Base-by-base conservation (phyloP, 1,140 invertebrate species). In the Pseudomyrmex pallidus region DNA sequence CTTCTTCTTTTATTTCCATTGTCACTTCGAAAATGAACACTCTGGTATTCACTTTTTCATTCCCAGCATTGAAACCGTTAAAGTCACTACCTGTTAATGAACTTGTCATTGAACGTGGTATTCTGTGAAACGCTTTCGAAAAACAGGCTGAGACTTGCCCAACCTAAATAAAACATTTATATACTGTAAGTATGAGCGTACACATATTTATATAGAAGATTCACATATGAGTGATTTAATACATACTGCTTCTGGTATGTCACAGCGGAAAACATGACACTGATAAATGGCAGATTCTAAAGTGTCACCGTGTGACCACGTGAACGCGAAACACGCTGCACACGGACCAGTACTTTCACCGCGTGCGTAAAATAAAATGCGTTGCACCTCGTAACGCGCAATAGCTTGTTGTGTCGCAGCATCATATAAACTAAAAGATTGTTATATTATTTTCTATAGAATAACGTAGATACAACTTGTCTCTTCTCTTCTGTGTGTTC, bases 231-330 rank as follows among this genome's bases (percentile, higher is more conserved):
- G 96, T 56, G 25, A 56, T 13, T 0, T 25, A 59, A 50, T 85
- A 97, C 97, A 95, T 96, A 99, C 98, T n/a, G 98, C 98, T 95
- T 99, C 98, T n/a, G 97, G 96, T 91, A 98, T 97, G 92, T 99
- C 97, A 95, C 99, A 99, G 83, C 98, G 96, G 94, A 99, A 99
- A 44, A 99, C 98, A 95, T 99, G 98, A 94, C 99, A 99, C 93
- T 99, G 98, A 94, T 99, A 99, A 64, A 99, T 97, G 54, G 97
- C 96, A 9, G 97, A 97, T 92, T 98, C 98, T 88, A 96, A 96
- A 17, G 97, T 97, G 90, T 98, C 97, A 4, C 97, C 97, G 91
- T 99, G 98, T 46, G 98, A 98, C 96, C 98, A 99, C 0, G 98
- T 99, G 93, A 99, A 99, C 52, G 98, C 98, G 95, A 99, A 99